Conservation (phyloP, 1,140 invertebrate genomes). For the Doryteuthis pealeii region DNA sequence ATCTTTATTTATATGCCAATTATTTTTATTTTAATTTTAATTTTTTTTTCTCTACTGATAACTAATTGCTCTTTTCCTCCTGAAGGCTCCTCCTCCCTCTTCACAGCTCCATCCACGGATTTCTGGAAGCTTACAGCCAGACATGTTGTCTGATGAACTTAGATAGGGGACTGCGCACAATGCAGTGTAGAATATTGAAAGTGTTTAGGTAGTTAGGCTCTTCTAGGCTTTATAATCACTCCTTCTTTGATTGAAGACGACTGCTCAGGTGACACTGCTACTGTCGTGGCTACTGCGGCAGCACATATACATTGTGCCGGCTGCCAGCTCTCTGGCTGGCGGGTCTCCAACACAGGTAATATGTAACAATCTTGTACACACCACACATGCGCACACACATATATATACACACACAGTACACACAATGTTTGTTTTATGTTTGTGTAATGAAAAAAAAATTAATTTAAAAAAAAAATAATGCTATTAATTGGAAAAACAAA, state of each 20-base stretch:
- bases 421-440: too few species aligned
- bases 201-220: slow-evolving; percentile 42
- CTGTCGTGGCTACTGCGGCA: too few species aligned
- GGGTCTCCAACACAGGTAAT: too few species aligned
- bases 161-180: slow-evolving; percentile 63
- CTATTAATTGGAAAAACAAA: too few species aligned
- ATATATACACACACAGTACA: neutral
- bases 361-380: too few species aligned
- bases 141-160: neutral
- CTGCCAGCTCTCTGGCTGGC: too few species aligned
- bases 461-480: too few species aligned
- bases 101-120: neutral
- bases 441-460: too few species aligned
- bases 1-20: neutral
- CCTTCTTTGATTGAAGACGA: neutral
- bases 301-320: too few species aligned
- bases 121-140: neutral
- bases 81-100: slow-evolving; percentile 1
- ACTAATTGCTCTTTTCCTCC: slow-evolving; percentile 4
- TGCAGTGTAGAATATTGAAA: slow-evolving; percentile 59
- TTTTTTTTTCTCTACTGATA: neutral
- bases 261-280: too few species aligned
- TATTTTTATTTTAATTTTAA: neutral
- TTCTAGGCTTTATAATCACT: neutral
- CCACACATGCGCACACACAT: too few species aligned